A percentile compares a stretch with the other conserved stretches of the same genome.
These are phyloP conservation scores for Myopa testacea DNA, from an alignment of 2,888 invertebrate genomes.

Conservation along the genomic window DNA sequence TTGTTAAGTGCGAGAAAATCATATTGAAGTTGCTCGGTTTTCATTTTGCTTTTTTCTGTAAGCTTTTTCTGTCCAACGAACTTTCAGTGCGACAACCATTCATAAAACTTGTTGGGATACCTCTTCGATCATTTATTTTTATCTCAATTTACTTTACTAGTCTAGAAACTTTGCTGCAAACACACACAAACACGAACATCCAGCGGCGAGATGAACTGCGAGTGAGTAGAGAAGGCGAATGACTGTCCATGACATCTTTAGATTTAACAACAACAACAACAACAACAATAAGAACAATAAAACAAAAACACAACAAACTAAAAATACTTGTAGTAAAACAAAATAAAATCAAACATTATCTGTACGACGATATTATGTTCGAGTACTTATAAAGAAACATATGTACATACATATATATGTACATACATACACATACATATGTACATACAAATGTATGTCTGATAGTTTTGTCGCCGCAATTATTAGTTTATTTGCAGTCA, in stretches of 20 bases:
- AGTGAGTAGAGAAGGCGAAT: slow-evolving; percentile 5
- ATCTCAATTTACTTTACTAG: not conserved
- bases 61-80: not conserved
- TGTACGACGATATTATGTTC: no score
- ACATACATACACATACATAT: not conserved
- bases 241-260: slow-evolving; percentile 33
- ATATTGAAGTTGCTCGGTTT: no score
- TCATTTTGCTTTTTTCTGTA: not conserved
- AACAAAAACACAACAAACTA: slow-evolving; percentile 2
- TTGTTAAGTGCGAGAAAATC: no score
- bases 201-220: not conserved
- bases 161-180: not conserved
- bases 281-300: not conserved
- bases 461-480: slow-evolving; percentile 3
- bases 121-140: not conserved
- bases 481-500: slow-evolving; percentile 9
- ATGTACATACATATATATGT: not conserved
- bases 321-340: not conserved
- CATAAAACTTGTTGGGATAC: no score
- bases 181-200: no score
- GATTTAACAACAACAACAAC: not conserved
- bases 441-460: not conserved
- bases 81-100: no score
- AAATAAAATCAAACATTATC: not conserved
- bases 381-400: no score